Percentiles rank a stretch among this genome's conserved stretches.
phyloP scores from a whole-genome alignment of 2,797 vertebrate species.

The Cossypha heuglini region DNA sequence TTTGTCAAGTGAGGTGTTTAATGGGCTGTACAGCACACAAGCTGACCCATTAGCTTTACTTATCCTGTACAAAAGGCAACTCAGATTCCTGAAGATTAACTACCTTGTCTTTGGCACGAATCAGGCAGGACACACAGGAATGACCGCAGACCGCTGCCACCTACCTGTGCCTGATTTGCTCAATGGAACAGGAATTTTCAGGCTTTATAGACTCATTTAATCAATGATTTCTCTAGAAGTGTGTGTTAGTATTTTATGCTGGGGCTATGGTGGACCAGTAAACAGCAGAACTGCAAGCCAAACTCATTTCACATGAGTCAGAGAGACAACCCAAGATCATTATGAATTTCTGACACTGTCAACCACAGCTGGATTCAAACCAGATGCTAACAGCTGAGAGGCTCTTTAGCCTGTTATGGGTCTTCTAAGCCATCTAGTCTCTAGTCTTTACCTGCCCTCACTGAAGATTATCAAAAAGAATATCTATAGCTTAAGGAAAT shows the following conservation, averaged over 20 bases:
- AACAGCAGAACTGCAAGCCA: neutral
- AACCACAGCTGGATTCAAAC: conserved; percentile 55
- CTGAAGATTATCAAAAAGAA: conserved; percentile 37
- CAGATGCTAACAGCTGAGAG: conserved; percentile 53
- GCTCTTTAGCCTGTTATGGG: conserved; percentile 6
- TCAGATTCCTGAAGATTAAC: neutral
- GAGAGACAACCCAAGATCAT: neutral
- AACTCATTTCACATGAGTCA: neutral
- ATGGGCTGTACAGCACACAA: neutral
- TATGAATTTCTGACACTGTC: conserved; percentile 43
- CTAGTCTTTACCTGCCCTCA: conserved; percentile 7
- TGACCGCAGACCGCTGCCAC: fast-evolving
- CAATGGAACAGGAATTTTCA: neutral
- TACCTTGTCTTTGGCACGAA: neutral
- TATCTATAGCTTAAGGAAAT: conserved; percentile 57
- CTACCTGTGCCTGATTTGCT: neutral
- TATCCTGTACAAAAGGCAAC: neutral
- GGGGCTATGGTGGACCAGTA: neutral
- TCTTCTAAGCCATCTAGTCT: conserved; percentile 39
- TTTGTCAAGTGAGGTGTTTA: neutral
- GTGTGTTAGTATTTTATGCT: neutral
- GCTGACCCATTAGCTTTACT: neutral
- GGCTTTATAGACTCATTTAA: neutral
- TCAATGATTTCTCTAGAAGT: neutral
- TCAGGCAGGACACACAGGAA: neutral